These are phyloP conservation scores for Nixonia krombeini DNA, from an alignment of 1,140 invertebrate genomes.

Conservation along the genomic window DNA sequence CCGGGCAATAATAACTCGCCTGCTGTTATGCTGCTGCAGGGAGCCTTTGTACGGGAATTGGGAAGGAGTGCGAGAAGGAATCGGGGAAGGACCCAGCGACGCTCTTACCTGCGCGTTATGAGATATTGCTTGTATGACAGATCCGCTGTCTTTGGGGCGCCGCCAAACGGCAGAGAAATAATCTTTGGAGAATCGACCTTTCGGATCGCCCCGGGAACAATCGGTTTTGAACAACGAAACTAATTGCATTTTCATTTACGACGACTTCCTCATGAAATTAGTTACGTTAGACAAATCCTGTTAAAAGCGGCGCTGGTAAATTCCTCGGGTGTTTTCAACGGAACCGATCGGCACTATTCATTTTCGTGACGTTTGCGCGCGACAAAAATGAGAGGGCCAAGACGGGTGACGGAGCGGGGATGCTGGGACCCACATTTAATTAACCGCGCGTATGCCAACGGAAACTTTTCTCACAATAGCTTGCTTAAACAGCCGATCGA, in stretches of 20 bases:
- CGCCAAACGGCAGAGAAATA: constrained; percentile 2
- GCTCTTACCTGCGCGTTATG: constrained; percentile 56
- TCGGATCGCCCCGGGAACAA: too few relatives aligned
- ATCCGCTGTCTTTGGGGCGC: constrained; percentile 23
- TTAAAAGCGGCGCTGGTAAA: too few relatives aligned
- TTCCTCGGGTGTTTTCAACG: too few relatives aligned
- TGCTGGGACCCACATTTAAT: constrained; percentile 18
- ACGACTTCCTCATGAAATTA: too few relatives aligned
- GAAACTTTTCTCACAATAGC: constrained; percentile 23
- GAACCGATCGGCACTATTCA: constrained; percentile 6
- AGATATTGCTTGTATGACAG: constrained; percentile 30
- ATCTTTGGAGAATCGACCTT: too few relatives aligned
- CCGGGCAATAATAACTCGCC: constrained; percentile 60
- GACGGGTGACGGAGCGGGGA: neutral
- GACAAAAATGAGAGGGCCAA: constrained; percentile 8
- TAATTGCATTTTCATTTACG: too few relatives aligned
- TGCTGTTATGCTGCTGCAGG: constrained; percentile 37
- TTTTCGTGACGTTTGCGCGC: constrained; percentile 1
- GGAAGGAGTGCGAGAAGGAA: constrained; percentile 44
- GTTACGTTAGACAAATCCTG: too few relatives aligned
- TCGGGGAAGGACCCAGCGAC: constrained; percentile 27
- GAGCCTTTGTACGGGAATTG: constrained; percentile 22
- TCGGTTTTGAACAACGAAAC: too few relatives aligned
- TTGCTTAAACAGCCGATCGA: constrained; percentile 52
- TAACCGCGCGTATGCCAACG: constrained; percentile 10